Percentiles rank a stretch among this genome's conserved stretches.
Conservation (phyloP, 2,888 invertebrate genomes). For the Sarcophaga carnaria region DNA sequence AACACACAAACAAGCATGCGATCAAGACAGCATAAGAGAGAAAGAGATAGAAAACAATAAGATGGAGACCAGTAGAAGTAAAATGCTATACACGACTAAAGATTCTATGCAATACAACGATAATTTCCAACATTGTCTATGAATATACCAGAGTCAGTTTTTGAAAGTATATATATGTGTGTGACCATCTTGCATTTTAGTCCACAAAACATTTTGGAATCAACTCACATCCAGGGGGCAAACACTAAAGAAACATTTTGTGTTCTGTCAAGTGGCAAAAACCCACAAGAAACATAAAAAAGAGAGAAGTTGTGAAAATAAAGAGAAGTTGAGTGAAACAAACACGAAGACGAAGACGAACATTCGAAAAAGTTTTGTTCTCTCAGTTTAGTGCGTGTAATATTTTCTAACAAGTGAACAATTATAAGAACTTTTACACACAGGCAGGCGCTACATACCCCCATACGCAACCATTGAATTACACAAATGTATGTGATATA, state of each 20-base stretch:
- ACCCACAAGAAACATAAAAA: constrained; percentile 42
- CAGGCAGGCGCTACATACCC: constrained; percentile 13
- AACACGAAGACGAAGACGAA: constrained; percentile 5
- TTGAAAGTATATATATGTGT: background rate
- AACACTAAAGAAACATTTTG: constrained; percentile 48
- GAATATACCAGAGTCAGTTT: background rate
- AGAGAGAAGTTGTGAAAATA: background rate
- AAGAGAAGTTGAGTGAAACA: constrained; percentile 16
- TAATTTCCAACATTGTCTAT: constrained; percentile 28
- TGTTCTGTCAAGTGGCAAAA: constrained; percentile 64
- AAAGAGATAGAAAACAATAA: background rate
- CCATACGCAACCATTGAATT: constrained; percentile 3
- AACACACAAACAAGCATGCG: background rate
- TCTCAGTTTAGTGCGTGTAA: constrained; percentile 67
- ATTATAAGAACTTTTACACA: constrained; percentile 58
- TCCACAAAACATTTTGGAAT: constrained; percentile 49
- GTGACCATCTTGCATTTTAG: constrained; percentile 12
- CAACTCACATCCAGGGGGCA: constrained; percentile 41
- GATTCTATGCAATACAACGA: constrained; percentile 33
- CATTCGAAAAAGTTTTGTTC: constrained; percentile 54
- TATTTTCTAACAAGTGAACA: constrained; percentile 67
- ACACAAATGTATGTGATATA: constrained; percentile 1
- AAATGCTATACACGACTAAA: constrained; percentile 1
- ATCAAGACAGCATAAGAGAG: background rate
- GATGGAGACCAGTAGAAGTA: background rate